Conservation (phyloP, 2,888 invertebrate species). For the Magallana nippona region DNA sequence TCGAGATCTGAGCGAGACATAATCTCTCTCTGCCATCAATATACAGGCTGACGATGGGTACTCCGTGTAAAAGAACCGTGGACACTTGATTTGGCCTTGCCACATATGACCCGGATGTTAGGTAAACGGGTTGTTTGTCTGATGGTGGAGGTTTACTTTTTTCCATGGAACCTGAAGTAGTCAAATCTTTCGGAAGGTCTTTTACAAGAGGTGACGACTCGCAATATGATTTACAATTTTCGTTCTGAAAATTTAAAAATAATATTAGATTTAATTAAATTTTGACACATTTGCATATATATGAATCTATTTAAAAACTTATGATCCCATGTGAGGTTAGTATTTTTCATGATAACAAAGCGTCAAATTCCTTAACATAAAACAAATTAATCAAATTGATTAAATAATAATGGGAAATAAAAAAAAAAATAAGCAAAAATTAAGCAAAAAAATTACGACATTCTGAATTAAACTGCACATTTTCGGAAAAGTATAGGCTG, state of each 20-base stretch:
- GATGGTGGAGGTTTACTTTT: neutral
- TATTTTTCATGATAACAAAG: too few species aligned
- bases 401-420: too few species aligned
- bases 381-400: too few species aligned
- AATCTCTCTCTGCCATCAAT: constrained; percentile 95
- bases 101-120: constrained; percentile 36
- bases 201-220: neutral
- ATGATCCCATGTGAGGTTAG: too few species aligned
- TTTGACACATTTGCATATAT: neutral
- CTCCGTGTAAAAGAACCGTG: constrained; percentile 91
- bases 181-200: constrained; percentile 8
- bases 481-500: neutral
- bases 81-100: constrained; percentile 83
- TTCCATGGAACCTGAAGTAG: neutral
- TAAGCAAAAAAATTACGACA: too few species aligned
- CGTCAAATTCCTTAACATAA: too few species aligned
- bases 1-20: constrained; percentile 97
- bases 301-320: too few species aligned
- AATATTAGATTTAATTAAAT: neutral
- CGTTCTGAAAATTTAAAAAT: constrained; percentile 6
- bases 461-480: too few species aligned
- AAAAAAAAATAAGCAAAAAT: too few species aligned
- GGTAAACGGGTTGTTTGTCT: neutral
- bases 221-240: neutral
- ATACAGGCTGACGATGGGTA: constrained; percentile 94